Evolutionary conservation across 2,113 vertebrate species (phyloP), one percentile per base, ranked within the genome.

Genomic region (Tachycineta bicolor): DNA sequence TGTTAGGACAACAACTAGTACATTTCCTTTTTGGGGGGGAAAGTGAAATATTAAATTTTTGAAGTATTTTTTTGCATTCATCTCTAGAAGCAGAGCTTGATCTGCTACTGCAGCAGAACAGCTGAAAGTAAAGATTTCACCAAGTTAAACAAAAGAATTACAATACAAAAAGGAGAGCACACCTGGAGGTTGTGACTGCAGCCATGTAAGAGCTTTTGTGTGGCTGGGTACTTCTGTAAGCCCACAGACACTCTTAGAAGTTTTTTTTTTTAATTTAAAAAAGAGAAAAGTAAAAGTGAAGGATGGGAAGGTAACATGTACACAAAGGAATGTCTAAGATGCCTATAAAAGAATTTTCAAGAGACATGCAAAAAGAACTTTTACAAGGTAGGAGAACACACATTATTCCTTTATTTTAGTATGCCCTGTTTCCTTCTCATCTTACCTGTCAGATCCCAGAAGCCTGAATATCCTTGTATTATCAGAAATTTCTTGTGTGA

Each of bases 401-500:
- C 16, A 56, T 64, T 60, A 34, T 44, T 85, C 5, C 81, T 95
- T 41, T 28, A 29, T 39, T 94, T 70, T 47, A 71, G 10, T 37
- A 85, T 79, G 49, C 31, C 68, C 34, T 14, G 46, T 28, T 89
- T 64, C 39, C 26, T 79, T 78, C 19, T 76, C 29, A 92, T 84
- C 98, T 96, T 98, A 99, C 99, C 99, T 99, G 98, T 99, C 99
- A 92, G 99, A 99, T 97, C 99, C 99, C 98, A 99, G 98, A 93
- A 99, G 99, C 97, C 99, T 98, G 98, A 99, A 99, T 98, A 99
- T 99, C 93, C 99, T 99, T 10, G 99, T 99, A 97, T 97, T 99
- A 97, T 99, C 99, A 29, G 99, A 99, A 97, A 99, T 99, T 98
- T 99, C 99, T 96, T 99, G 99, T 34, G 99, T 99, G 98, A 99